phyloP scores from a whole-genome alignment of 2,113 vertebrate genomes.

The Otis tarda region DNA sequence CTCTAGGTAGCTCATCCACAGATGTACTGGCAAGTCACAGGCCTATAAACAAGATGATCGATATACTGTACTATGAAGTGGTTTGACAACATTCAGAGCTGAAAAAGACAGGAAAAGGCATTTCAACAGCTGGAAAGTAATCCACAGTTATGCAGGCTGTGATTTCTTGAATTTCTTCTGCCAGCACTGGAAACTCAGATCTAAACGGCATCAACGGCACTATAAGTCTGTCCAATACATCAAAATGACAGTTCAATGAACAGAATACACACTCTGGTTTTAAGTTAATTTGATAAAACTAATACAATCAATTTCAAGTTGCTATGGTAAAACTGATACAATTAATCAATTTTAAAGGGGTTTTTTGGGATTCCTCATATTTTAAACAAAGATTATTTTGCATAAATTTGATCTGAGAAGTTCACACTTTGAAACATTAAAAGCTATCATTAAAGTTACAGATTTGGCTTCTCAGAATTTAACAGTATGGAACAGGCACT shows the following conservation, averaged over 20 bases:
- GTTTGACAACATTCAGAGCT: background rate
- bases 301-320: background rate
- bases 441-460: background rate
- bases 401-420: background rate
- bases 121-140: slow-evolving; percentile 4
- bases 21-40: background rate
- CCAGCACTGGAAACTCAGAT: background rate
- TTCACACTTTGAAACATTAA: background rate
- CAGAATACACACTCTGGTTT: background rate
- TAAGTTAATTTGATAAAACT: background rate
- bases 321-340: background rate
- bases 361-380: background rate
- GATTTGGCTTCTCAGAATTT: background rate
- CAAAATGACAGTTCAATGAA: background rate
- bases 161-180: background rate
- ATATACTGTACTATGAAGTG: background rate
- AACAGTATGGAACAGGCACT: background rate
- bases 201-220: background rate
- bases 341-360: background rate
- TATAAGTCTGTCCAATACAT: background rate
- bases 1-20: background rate
- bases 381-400: background rate
- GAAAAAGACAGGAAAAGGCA: background rate
- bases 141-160: background rate
- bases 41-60: background rate